These are phyloP conservation scores for Philaethria dido DNA, from an alignment of 2,888 invertebrate species.

Conservation along the genomic window DNA sequence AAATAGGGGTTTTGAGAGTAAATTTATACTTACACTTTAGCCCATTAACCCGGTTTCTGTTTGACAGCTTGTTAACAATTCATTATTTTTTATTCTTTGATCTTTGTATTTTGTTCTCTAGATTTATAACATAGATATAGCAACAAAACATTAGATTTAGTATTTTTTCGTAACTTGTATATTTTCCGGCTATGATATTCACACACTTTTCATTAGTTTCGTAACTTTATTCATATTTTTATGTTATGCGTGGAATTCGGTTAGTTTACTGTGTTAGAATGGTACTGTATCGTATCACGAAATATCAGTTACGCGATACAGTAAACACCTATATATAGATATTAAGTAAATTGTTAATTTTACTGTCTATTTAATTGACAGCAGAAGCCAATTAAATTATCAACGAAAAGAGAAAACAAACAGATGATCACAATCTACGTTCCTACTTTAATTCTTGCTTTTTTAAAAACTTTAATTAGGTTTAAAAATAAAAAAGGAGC, in stretches of 20 bases:
- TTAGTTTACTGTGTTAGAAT: background rate
- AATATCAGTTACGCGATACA: background rate
- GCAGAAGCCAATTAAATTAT: too few relatives aligned
- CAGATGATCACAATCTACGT: too few relatives aligned
- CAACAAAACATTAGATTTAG: background rate
- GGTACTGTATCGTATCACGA: background rate
- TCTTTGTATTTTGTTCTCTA: background rate
- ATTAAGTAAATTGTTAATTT: background rate
- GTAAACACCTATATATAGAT: too few relatives aligned
- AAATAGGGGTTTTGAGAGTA: constrained; percentile 22
- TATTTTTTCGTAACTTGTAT: background rate
- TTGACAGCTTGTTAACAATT: constrained; percentile 17
- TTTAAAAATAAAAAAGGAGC: too few relatives aligned
- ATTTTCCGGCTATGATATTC: background rate
- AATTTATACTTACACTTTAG: background rate
- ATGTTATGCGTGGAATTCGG: background rate
- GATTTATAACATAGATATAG: constrained; percentile 1
- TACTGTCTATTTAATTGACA: background rate
- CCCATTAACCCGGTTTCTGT: constrained; percentile 13
- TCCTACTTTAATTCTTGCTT: too few relatives aligned
- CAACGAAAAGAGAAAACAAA: too few relatives aligned
- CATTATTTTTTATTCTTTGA: constrained; percentile 6
- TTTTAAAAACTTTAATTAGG: too few relatives aligned
- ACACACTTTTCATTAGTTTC: background rate
- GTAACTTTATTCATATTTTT: background rate